Evolutionary conservation across 2,797 vertebrate species (phyloP).

Genomic region (Leptodactylus fallax): DNA sequence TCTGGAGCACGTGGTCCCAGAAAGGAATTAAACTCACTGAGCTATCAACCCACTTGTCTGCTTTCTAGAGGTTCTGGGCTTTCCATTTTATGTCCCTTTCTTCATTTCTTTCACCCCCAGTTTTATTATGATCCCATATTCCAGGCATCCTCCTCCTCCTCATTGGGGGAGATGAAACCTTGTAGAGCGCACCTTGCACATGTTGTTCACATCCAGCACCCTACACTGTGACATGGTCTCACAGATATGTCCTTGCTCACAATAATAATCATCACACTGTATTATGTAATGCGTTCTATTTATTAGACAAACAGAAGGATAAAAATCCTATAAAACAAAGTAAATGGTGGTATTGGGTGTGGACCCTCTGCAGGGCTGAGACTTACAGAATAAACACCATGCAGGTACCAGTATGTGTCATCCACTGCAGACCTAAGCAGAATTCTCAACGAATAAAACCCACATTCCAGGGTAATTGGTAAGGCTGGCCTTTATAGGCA

Average conservation of each 20-base stretch:
- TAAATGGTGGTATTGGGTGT: background rate
- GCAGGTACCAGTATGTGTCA: background rate
- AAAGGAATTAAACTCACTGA: slow-evolving; percentile 48
- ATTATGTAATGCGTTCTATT: background rate
- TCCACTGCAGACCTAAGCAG: background rate
- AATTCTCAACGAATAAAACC: background rate
- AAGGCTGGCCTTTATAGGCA: background rate
- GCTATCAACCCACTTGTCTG: slow-evolving; percentile 54
- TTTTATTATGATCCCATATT: background rate
- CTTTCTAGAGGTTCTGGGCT: slow-evolving; percentile 23
- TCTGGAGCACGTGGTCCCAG: slow-evolving; percentile 73
- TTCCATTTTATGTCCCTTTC: slow-evolving; percentile 24
- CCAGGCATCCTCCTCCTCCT: background rate
- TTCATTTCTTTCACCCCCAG: background rate
- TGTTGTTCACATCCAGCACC: background rate
- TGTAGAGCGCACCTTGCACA: background rate
- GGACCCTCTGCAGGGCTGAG: background rate
- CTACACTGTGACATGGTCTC: background rate
- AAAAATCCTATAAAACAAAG: background rate
- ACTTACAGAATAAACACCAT: background rate
- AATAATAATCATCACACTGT: background rate
- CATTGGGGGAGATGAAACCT: background rate
- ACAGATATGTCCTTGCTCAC: background rate
- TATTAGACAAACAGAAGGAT: background rate
- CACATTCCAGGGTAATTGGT: slow-evolving; percentile 1